Conservation (phyloP, 2,888 invertebrate genomes). For the Drosophila neotestacea region DNA sequence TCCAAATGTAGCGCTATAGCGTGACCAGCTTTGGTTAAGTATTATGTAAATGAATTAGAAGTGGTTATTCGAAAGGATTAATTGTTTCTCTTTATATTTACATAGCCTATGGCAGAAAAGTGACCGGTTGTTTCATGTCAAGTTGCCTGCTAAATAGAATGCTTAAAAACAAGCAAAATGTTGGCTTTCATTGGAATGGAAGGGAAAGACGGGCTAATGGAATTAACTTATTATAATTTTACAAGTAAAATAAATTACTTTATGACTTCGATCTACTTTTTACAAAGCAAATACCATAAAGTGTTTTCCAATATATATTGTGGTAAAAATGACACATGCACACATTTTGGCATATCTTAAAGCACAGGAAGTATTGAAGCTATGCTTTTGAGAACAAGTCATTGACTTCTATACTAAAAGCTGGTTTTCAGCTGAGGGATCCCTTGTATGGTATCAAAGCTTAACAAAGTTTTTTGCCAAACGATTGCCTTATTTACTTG, state of each 20-base stretch:
- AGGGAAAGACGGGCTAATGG: neutral
- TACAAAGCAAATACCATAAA: too few relatives aligned
- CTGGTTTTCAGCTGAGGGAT: slow-evolving; percentile 14
- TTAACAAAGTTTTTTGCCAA: slow-evolving; percentile 5
- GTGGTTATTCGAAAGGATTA: slow-evolving; percentile 23
- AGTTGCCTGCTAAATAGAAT: neutral
- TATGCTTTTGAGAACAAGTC: slow-evolving; percentile 3
- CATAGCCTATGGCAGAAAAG: neutral
- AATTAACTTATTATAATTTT: too few relatives aligned
- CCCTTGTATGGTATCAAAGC: slow-evolving; percentile 2
- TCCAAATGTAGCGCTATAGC: slow-evolving; percentile 36
- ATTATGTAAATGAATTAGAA: slow-evolving; percentile 38
- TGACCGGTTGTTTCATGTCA: slow-evolving; percentile 5
- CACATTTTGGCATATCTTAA: neutral
- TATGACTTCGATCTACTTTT: too few relatives aligned
- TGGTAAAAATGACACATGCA: too few relatives aligned
- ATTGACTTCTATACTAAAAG: slow-evolving; percentile 42
- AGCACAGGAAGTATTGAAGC: neutral
- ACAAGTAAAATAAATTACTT: too few relatives aligned
- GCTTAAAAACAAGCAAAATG: neutral
- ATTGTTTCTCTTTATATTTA: neutral
- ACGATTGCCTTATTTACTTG: neutral
- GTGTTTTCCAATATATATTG: too few relatives aligned
- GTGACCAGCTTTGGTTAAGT: slow-evolving; percentile 5
- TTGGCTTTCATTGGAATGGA: neutral